Conservation (phyloP, 1,140 invertebrate genomes). For the Temnothorax longispinosus region DNA sequence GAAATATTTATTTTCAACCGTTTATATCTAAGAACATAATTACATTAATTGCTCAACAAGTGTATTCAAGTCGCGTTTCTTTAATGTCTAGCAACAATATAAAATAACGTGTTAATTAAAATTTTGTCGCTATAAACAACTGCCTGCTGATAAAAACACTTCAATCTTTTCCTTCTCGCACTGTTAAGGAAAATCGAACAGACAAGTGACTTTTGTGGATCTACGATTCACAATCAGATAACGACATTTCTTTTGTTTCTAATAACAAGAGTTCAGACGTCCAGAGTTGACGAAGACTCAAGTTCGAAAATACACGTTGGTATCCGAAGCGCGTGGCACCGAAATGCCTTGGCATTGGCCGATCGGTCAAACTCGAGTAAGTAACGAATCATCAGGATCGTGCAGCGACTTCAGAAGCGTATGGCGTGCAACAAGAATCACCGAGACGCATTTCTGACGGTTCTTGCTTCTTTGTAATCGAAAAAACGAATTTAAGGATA, state of each 20-base stretch:
- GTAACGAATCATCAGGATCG: slow-evolving; percentile 34
- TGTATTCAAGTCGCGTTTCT: too few relatives aligned
- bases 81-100: background rate
- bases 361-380: slow-evolving; percentile 45
- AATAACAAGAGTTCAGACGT: background rate
- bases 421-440: slow-evolving; percentile 5
- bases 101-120: background rate
- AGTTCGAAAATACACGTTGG: slow-evolving; percentile 1
- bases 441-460: background rate
- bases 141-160: background rate
- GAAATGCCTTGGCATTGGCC: background rate
- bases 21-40: too few relatives aligned
- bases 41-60: background rate
- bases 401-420: background rate
- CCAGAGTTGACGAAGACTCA: background rate
- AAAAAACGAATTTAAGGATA: slow-evolving; percentile 49
- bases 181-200: background rate
- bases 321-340: slow-evolving; percentile 28
- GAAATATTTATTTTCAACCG: background rate
- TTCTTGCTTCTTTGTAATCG: background rate
- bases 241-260: background rate
- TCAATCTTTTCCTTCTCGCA: background rate
- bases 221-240: slow-evolving; percentile 1
- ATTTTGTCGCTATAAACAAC: background rate
- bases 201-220: background rate